Evolutionary conservation across 2,113 vertebrate genomes (phyloP), one percentile per base, ranked within the genome.

Genomic region (Lipophrys pholis): DNA sequence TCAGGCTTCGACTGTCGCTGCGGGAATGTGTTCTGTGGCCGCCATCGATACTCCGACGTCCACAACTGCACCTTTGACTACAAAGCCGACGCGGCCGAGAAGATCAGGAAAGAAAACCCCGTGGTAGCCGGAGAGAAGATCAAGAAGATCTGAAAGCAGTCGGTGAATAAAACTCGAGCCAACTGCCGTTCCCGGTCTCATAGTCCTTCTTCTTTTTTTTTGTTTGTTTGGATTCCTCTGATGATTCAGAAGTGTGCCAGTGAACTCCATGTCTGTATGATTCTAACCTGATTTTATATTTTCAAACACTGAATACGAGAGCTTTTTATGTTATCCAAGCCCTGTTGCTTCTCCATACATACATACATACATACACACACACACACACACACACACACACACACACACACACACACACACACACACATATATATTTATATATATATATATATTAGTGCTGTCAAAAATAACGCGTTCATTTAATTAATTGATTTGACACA

Each of bases 1-100:
- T 10, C n/a, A 58, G 64, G 64, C 14, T 68, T 68, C 46, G 41
- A 68, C 41, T 68, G 52, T 42, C 45, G 64, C 35, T 68, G 64
- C 46, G 52, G 64, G 51, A 7, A 55, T 5, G 6, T 56, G 2
- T 68, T 56, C 64, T 68, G 52, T 14, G 16, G 21, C 51, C 7
- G 5, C 1, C 64, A 68, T 15, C 41, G 30, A 39, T 56, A 56
- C 16, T 68, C 64, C 0, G 52, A 68, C 30, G n/a, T 12, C 6
- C 64, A 68, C 52, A 48, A 36, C 41, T 67, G 64, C 40, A 55
- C 64, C 40, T 67, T 68, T 9, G 65, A 68, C 65, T 48, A 68
- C 53, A 68, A 14, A 56, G 65, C 65, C 17, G 42, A 55, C 4
- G 65, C 41, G 46, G 30, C 42, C 46, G 52, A 56, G 53, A 57